A percentile compares a stretch with the other conserved stretches of the same genome.
These are phyloP conservation scores for Cromileptes altivelis DNA, from an alignment of 2,113 vertebrate genomes.

Conservation along the genomic window DNA sequence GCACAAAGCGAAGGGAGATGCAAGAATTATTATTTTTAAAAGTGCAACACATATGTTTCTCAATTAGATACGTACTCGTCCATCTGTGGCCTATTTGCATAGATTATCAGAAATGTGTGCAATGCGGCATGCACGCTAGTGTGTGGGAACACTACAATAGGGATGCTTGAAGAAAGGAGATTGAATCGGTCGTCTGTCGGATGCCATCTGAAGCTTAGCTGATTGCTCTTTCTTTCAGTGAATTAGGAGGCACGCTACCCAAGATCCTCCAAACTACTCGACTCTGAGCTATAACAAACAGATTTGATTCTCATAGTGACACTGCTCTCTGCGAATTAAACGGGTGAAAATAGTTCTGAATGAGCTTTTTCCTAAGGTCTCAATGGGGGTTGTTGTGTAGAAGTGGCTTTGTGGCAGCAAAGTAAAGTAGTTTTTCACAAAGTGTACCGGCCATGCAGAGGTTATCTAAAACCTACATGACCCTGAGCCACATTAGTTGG, in stretches of 20 bases:
- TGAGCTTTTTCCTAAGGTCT: conserved; percentile 42
- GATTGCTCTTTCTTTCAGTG: conserved; percentile 78
- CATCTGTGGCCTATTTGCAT: conserved; percentile 76
- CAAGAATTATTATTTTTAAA: conserved; percentile 53
- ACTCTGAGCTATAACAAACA: conserved; percentile 73
- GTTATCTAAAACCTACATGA: conserved; percentile 53
- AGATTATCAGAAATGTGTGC: conserved; percentile 62
- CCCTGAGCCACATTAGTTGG: conserved; percentile 30
- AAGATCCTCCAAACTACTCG: conserved; percentile 69
- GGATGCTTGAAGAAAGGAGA: conserved; percentile 51
- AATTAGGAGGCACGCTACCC: conserved; percentile 58
- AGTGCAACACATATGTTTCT: conserved; percentile 67
- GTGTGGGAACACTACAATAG: conserved; percentile 65
- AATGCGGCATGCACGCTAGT: conserved; percentile 24
- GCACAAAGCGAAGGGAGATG: conserved; percentile 9
- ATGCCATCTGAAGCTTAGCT: conserved; percentile 72
- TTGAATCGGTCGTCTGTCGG: conserved; percentile 68
- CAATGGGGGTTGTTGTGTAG: not conserved
- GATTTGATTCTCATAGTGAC: conserved; percentile 69
- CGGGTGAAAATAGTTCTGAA: conserved; percentile 44
- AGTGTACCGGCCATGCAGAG: conserved; percentile 22
- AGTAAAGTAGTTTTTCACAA: conserved; percentile 38
- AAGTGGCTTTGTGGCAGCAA: conserved; percentile 39
- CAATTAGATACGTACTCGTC: conserved; percentile 65
- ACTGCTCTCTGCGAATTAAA: conserved; percentile 47